Evolutionary conservation across 2,888 invertebrate species (phyloP).

Genomic region (Melinaea marsaeus): DNA sequence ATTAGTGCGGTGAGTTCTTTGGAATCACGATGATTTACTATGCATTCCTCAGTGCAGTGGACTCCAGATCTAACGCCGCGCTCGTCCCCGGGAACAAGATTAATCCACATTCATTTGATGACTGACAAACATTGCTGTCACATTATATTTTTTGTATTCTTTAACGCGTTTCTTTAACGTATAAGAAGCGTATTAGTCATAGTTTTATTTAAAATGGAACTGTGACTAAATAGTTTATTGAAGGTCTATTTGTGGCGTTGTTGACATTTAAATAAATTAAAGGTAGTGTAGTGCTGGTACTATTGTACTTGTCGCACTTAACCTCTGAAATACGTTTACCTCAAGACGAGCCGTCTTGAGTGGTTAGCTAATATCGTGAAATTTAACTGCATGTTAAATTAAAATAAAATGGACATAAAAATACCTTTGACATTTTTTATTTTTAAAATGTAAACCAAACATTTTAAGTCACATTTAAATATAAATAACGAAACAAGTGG

Average conservation of each 20-base stretch:
- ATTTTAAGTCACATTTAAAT: too few relatives aligned
- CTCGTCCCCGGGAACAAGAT: slow-evolving; percentile 60
- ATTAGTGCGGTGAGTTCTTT: slow-evolving; percentile 9
- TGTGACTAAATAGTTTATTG: slow-evolving; percentile 14
- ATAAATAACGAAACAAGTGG: too few relatives aligned
- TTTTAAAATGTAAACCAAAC: too few relatives aligned
- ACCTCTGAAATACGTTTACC: neutral
- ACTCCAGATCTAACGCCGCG: slow-evolving; percentile 43
- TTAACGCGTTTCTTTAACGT: slow-evolving; percentile 25
- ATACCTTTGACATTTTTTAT: too few relatives aligned
- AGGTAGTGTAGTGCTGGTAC: neutral
- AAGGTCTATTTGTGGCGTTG: slow-evolving; percentile 4
- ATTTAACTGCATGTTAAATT: neutral
- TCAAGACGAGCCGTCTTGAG: neutral
- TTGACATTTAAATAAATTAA: slow-evolving; percentile 9
- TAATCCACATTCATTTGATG: slow-evolving; percentile 56
- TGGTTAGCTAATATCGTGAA: neutral
- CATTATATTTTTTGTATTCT: slow-evolving; percentile 31
- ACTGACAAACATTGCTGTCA: slow-evolving; percentile 48
- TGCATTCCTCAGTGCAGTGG: slow-evolving; percentile 61
- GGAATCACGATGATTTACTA: slow-evolving; percentile 62
- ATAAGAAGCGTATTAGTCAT: slow-evolving; percentile 41
- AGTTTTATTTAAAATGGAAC: slow-evolving; percentile 24
- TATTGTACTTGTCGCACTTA: neutral
- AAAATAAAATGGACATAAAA: too few relatives aligned